Percentiles rank a stretch among this genome's conserved stretches.
Evolutionary conservation across 2,113 vertebrate species (phyloP).

Genomic region (Equus quagga): DNA sequence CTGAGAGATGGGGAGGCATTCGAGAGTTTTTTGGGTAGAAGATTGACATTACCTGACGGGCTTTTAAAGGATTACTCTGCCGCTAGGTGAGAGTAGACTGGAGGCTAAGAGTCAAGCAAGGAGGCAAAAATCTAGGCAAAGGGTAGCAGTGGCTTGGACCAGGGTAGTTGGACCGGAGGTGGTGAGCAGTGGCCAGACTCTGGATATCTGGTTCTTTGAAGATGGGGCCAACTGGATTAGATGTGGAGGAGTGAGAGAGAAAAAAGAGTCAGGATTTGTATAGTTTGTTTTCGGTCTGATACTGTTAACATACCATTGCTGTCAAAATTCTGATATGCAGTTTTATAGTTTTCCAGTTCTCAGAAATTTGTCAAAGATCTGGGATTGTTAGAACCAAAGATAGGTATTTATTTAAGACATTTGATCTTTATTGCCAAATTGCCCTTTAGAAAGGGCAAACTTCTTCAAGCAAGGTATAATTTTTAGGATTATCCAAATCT

Average conservation of each 20-base stretch:
- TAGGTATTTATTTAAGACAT: background rate
- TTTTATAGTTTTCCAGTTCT: conserved; percentile 6
- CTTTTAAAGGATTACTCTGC: background rate
- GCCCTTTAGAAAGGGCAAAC: background rate
- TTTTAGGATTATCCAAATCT: background rate
- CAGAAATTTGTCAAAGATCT: background rate
- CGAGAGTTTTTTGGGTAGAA: background rate
- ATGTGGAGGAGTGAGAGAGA: background rate
- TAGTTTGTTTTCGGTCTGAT: background rate
- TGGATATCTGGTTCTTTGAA: background rate
- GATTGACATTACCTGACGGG: background rate
- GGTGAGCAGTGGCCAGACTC: background rate
- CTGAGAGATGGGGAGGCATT: background rate
- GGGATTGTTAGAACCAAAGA: background rate
- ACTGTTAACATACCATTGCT: background rate
- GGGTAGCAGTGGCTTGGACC: background rate
- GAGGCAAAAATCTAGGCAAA: background rate
- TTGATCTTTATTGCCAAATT: background rate
- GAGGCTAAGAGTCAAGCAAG: background rate
- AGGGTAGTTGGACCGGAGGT: background rate
- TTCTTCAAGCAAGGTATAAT: background rate
- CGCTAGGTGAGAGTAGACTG: background rate
- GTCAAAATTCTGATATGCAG: background rate
- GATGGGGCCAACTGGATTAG: background rate
- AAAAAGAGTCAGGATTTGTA: background rate